These are phyloP conservation scores for Scaptomyza pallida DNA, from an alignment of 1,140 invertebrate genomes.

Conservation along the genomic window DNA sequence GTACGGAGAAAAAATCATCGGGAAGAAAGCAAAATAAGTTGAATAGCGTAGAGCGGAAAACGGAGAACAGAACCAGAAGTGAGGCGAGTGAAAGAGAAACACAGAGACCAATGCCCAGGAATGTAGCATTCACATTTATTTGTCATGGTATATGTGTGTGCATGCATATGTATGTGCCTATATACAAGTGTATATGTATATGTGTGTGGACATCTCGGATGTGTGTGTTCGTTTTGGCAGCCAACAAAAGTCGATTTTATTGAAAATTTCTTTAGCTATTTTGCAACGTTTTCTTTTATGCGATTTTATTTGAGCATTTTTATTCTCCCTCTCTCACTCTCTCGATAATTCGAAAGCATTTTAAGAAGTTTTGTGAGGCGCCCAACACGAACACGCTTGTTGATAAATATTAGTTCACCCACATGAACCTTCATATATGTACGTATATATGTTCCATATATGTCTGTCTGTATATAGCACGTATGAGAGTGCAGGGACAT, in stretches of 20 bases:
- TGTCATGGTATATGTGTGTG: conserved; percentile 33
- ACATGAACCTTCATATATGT: conserved; percentile 19
- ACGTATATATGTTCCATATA: conserved; percentile 1
- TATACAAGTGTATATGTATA: conserved; percentile 23
- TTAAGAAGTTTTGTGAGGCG: conserved; percentile 74
- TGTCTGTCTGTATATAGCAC: background rate
- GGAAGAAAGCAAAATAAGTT: conserved; percentile 43
- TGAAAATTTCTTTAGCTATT: conserved; percentile 49
- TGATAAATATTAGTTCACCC: conserved; percentile 76
- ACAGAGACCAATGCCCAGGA: conserved; percentile 61
- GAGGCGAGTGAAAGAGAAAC: conserved; percentile 12
- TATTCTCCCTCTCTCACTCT: no score
- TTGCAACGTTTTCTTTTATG: conserved; percentile 55
- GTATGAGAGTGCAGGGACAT: conserved; percentile 19
- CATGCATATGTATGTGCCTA: conserved; percentile 38
- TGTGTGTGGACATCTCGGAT: conserved; percentile 22
- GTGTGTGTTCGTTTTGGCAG: conserved; percentile 71
- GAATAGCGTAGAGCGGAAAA: conserved; percentile 18
- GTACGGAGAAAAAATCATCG: conserved; percentile 55
- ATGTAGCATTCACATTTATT: conserved; percentile 71
- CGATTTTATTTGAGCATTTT: conserved; percentile 68
- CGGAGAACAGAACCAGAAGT: conserved; percentile 34
- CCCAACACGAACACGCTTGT: conserved; percentile 74
- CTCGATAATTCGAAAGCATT: conserved; percentile 73
- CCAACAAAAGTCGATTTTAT: conserved; percentile 79